Evolutionary conservation across 2,113 vertebrate genomes (phyloP).

Genomic region (Labrus mixtus): DNA sequence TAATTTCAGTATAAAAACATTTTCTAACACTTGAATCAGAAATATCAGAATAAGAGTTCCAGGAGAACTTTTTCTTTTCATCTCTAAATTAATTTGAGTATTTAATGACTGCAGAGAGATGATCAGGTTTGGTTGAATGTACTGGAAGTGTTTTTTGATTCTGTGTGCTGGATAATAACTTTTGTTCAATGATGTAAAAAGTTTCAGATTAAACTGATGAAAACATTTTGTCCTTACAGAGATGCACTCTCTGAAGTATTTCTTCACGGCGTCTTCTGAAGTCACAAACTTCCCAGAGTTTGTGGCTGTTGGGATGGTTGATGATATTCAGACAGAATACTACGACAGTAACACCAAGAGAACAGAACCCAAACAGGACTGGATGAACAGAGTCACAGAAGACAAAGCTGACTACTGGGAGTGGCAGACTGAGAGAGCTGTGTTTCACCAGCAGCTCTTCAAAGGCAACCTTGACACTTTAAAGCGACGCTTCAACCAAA

Average conservation of each 20-base stretch:
- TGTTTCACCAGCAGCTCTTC: accelerated
- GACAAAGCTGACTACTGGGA: slow-evolving; percentile 21
- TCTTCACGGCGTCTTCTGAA: slow-evolving; percentile 21
- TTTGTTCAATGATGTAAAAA: neutral
- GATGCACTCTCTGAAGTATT: slow-evolving; percentile 51
- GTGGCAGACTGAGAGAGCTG: accelerated
- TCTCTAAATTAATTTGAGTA: too few relatives aligned
- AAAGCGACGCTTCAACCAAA: slow-evolving; percentile 61
- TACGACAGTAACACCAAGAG: slow-evolving; percentile 59
- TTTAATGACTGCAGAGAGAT: neutral
- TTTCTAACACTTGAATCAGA: too few relatives aligned
- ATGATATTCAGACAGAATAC: accelerated
- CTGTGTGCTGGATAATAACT: neutral
- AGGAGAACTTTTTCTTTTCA: neutral
- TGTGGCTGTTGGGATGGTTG: slow-evolving; percentile 38
- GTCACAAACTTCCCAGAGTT: slow-evolving; percentile 60
- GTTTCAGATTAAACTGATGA: neutral
- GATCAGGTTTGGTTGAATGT: neutral
- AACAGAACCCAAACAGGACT: slow-evolving; percentile 34
- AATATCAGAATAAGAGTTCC: neutral
- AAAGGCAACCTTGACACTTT: neutral
- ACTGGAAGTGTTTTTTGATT: neutral
- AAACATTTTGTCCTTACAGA: neutral
- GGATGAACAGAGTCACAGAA: slow-evolving; percentile 26
- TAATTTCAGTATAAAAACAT: neutral